A percentile compares a stretch with the other conserved stretches of the same genome.
These are phyloP conservation scores for Uria aalge DNA, from an alignment of 2,113 vertebrate genomes.

Conservation along the genomic window DNA sequence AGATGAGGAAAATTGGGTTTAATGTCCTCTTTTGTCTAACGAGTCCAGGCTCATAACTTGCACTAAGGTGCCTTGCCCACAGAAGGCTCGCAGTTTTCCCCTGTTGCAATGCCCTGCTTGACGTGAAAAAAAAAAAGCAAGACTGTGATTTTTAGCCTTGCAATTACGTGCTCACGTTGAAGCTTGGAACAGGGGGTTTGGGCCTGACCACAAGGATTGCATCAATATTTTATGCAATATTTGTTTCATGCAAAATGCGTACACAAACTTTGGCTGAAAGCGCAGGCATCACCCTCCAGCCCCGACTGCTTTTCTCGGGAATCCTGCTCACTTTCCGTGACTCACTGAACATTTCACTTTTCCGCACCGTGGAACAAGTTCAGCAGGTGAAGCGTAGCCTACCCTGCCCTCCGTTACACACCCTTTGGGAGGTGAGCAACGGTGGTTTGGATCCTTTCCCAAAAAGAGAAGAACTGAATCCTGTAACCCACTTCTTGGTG, in stretches of 20 bases:
- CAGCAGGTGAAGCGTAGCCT: conserved; percentile 8
- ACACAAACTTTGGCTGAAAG: conserved; percentile 6
- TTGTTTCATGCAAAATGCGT: background rate
- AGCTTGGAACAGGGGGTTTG: background rate
- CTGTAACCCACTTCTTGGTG: background rate
- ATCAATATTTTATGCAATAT: conserved; percentile 33
- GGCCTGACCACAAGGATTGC: background rate
- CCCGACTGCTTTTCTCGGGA: background rate
- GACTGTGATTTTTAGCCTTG: background rate
- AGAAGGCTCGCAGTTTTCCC: background rate
- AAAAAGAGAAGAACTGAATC: background rate
- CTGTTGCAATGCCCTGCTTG: background rate
- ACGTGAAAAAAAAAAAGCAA: background rate
- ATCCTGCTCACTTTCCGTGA: background rate
- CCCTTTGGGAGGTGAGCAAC: background rate
- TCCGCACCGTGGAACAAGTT: conserved; percentile 17
- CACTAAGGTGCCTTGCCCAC: background rate
- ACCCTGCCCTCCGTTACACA: background rate
- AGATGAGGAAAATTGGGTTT: background rate
- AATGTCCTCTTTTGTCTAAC: background rate
- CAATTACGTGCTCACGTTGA: background rate
- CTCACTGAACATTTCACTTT: background rate
- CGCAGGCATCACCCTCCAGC: background rate
- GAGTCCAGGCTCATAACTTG: background rate
- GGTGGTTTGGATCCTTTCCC: background rate